These are phyloP conservation scores for Antheraea assamensis DNA, from an alignment of 2,888 invertebrate genomes.

Conservation along the genomic window DNA sequence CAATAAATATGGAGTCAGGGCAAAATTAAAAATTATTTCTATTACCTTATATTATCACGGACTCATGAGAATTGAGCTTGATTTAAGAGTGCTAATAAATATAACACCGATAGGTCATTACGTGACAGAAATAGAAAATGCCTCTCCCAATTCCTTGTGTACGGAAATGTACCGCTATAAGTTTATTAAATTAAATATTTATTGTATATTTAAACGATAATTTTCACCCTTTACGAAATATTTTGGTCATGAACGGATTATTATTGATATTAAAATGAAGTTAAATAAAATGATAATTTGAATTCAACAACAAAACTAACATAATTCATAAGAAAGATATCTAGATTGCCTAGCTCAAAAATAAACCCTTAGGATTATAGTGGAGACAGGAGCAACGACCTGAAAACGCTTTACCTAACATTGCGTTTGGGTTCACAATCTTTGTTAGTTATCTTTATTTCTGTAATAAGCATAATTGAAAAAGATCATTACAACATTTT, in stretches of 20 bases:
- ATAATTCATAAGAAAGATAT: neutral
- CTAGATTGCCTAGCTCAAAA: slow-evolving; percentile 11
- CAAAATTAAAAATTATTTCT: neutral
- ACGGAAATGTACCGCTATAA: slow-evolving; percentile 7
- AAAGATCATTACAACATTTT: slow-evolving; percentile 18
- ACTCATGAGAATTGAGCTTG: slow-evolving; percentile 46
- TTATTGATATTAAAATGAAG: neutral
- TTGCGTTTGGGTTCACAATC: slow-evolving; percentile 5
- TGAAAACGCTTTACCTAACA: slow-evolving; percentile 36
- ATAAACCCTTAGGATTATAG: slow-evolving; percentile 55
- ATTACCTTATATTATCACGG: slow-evolving; percentile 7
- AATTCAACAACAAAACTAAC: neutral
- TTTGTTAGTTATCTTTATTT: slow-evolving; percentile 11
- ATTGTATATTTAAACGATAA: neutral
- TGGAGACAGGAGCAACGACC: slow-evolving; percentile 61
- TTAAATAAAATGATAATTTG: neutral
- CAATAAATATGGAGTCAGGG: neutral
- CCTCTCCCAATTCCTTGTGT: slow-evolving; percentile 22
- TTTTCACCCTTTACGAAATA: neutral
- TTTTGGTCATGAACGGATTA: neutral
- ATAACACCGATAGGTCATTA: slow-evolving; percentile 41
- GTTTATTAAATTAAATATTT: slow-evolving; percentile 8
- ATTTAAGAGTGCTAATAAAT: slow-evolving; percentile 56
- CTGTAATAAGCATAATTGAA: slow-evolving; percentile 15
- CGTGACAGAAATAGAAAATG: slow-evolving; percentile 52